Evolutionary conservation across 2,113 vertebrate genomes (phyloP).

Genomic region (Clarias gariepinus): DNA sequence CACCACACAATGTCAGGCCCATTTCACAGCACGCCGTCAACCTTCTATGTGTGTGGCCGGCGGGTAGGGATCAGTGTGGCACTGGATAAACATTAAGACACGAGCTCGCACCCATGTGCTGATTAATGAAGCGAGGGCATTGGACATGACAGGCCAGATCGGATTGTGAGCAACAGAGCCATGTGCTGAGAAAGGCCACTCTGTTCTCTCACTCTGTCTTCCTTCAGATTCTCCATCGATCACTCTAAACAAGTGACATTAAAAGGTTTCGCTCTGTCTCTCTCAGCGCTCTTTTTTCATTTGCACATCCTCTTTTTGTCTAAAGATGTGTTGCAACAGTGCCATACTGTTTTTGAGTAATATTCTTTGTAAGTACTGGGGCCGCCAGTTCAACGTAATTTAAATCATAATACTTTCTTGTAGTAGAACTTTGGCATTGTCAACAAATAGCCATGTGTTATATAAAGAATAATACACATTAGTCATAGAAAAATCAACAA

Average conservation of each 20-base stretch:
- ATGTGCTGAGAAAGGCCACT: slow-evolving; percentile 51
- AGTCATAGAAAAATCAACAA: neutral
- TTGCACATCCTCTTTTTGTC: neutral
- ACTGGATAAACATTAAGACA: slow-evolving; percentile 69
- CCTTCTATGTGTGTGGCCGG: slow-evolving; percentile 60
- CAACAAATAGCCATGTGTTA: neutral
- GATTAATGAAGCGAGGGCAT: slow-evolving; percentile 70
- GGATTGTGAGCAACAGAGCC: slow-evolving; percentile 58
- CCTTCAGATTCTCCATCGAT: slow-evolving; percentile 4
- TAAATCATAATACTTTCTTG: neutral
- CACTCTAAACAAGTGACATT: neutral
- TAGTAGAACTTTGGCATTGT: neutral
- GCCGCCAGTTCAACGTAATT: neutral
- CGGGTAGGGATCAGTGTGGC: slow-evolving; percentile 66
- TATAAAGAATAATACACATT: neutral
- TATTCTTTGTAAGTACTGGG: neutral
- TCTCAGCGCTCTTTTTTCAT: neutral
- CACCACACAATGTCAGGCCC: slow-evolving; percentile 68
- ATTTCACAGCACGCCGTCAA: slow-evolving; percentile 76
- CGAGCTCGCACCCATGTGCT: slow-evolving; percentile 55
- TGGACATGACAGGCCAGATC: slow-evolving; percentile 66
- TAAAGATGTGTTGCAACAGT: neutral
- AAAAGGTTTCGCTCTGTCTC: neutral
- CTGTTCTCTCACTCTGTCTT: slow-evolving; percentile 36
- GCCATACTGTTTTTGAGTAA: neutral